Base-by-base conservation (phyloP, 2,797 vertebrate species). In the Acanthurus tractus region DNA sequence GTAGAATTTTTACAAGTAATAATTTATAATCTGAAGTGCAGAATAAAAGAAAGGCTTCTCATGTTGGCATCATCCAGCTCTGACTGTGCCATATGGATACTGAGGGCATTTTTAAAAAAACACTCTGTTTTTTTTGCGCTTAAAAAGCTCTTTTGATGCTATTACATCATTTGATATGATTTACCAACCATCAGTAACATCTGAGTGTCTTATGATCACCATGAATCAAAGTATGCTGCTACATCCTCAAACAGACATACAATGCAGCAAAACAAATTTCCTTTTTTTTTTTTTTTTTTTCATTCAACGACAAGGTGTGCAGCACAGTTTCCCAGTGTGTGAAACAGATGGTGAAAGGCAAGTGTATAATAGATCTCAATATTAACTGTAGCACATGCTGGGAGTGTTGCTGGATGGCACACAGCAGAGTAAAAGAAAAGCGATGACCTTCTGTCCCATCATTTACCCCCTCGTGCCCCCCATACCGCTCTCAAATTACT, bases 401-500 rank as follows among this genome's bases (percentile, higher is more conserved):
- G 88, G 95, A 87, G 84, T 94, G 94, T 93, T 92, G 90, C 91
- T 94, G 92, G 93, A 93, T 91, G 93, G 90, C 86, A 88, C 91
- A 85, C 87, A 77, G 90, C 90, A 86, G 94, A 93, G 93, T 92
- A 92, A 95, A 88, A 92, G 90, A 90, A 92, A 93, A 90, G 93
- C 90, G 78, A 80, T 95, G 95, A 96, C 95, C 95, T 96, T 96
- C 95, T 95, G 94, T 95, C 93, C 93, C 87, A 89, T 94, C 95
- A 93, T 94, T 96, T 95, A 96, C 93, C 95, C 93, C 91, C 92
- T 89, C 49, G 73, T 83, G 93, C 93, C 94, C 95, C 93, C 93
- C 91, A 93, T 82, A 87, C 92, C 53, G 93, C 90, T 90, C 94
- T 93, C 92, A 95, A 95, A 95, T 95, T 94, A 95, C 95, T 95